Base-by-base conservation (phyloP, 1,140 invertebrate species). In the Brachionus manjavacas region DNA sequence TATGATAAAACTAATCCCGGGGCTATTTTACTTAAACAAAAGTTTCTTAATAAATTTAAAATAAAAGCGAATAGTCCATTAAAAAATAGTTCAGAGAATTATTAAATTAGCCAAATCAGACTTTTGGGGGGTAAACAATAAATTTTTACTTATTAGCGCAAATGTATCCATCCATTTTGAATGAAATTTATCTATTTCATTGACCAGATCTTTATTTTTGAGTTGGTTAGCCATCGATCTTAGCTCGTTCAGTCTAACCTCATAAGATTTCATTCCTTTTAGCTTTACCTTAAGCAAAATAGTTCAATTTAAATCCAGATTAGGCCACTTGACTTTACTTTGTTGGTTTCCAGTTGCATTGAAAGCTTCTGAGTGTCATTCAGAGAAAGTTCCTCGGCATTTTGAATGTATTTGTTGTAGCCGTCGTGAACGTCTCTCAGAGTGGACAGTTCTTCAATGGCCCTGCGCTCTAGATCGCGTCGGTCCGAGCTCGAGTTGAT, bases 211-310 rank as follows among this genome's bases (percentile, higher is more conserved):
- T 43, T 64, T 64, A 23, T 64, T 64, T 64, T 60, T 64, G 55
- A 81, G 39, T 6, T 60, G 35, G 25, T 43, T 81, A 11, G 31
- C 79, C 35, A 28, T 20, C 14, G 16, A 64, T 81, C 20, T 23
- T 9, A 81, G 39, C 23, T 81, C 79, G 16, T 81, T 81, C 4
- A 81, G 39, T 64, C 79, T 35, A 12, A 28, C 39, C 12, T 81
- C 79, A 25, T 81, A 81, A 31, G 79, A 81, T 20, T 68, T 81
- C 79, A 81, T 81, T 14, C 79, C 79, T 81, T 81, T 81, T 60
- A 64, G 20, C 39, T 81, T 81, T 1, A 64, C 35, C 79, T 81
- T 41, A 64, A 64, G 11, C 4, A 64, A 23, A 76, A 49, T 25
- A 49, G 12, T 23, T 49, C 2, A 25, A 25, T 49, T 52, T 9